phyloP scores from a whole-genome alignment of 2,888 invertebrate species.

The Acheta domesticus region DNA sequence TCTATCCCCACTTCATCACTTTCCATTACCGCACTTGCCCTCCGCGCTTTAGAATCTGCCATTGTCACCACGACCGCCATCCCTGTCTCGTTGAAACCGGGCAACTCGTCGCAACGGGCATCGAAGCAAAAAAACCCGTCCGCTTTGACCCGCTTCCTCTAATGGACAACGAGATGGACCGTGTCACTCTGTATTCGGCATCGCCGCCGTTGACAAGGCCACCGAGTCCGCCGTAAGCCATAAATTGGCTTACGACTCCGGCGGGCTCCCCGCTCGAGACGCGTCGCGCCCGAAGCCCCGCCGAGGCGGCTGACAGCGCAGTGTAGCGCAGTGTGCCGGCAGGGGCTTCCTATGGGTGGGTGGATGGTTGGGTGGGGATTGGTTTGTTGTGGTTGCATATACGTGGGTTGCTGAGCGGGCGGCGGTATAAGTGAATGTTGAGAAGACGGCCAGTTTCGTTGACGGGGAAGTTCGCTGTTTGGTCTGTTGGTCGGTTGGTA shows the following conservation, averaged over 20 bases:
- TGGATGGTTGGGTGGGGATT: too few relatives aligned
- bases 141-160: conserved; percentile 6
- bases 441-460: too few relatives aligned
- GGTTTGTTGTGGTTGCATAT: too few relatives aligned
- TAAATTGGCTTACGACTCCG: neutral
- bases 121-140: neutral
- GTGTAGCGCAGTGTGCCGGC: neutral
- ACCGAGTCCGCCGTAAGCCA: neutral
- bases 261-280: neutral
- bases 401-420: too few relatives aligned
- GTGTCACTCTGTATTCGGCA: conserved; percentile 4
- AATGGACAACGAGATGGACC: conserved; percentile 8
- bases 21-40: too few relatives aligned
- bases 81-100: too few relatives aligned
- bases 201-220: neutral
- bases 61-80: too few relatives aligned
- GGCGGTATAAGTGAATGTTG: too few relatives aligned
- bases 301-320: neutral
- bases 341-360: neutral
- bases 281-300: neutral
- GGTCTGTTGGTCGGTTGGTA: too few relatives aligned
- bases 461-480: too few relatives aligned
- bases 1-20: too few relatives aligned
- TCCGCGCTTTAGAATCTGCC: too few relatives aligned
- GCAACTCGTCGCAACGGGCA: neutral